Base-by-base conservation (phyloP, 2,113 vertebrate genomes). In the Bujurquina vittata region DNA sequence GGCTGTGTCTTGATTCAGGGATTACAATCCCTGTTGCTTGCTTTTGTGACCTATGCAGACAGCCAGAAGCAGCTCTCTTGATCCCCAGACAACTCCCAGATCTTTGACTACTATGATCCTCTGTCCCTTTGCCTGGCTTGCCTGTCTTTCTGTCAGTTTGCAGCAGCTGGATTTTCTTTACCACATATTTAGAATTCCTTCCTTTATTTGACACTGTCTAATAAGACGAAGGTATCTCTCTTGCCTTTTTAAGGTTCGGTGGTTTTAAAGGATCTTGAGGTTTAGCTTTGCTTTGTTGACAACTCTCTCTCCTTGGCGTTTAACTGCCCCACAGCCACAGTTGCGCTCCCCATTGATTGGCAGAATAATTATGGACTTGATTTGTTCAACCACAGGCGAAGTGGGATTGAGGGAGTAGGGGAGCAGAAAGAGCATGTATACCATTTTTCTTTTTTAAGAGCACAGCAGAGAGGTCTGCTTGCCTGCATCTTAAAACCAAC, bases 331-430 rank as follows among this genome's bases (percentile, higher is more conserved):
- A 88, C 87, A 92, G 89, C 87, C 85, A 91, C 84, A 81, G 88
- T 87, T 90, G 84, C 84, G 57, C 89, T 92, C 82, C 54, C 55
- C 80, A 80, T 90, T 95, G 93, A 95, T 93, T 95, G 93, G 94
- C 94, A 95, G 92, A 95, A 94, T 95, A 95, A 94, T 95, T 95
- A 94, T 91, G 91, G 90, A 90, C 90, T 91, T 89, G 90, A 92
- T 92, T 92, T 92, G 92, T 87, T 92, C 84, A 82, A 89, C 89
- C 90, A 92, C 79, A 84, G 89, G 90, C 52, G 83, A 87, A 88
- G 89, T 82, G 86, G 92, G 93, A 93, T 87, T 92, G 59, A 89
- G 88, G 84, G 91, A 89, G 86, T 85, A 62, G 78, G 88, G 90
- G 85, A 93, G 77, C 89, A 87, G 83, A 91, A 88, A 86, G 82